A percentile compares a stretch with the other conserved stretches of the same genome.
These are phyloP conservation scores for Vollenhovia emeryi DNA, from an alignment of 1,140 invertebrate species.

Conservation along the genomic window DNA sequence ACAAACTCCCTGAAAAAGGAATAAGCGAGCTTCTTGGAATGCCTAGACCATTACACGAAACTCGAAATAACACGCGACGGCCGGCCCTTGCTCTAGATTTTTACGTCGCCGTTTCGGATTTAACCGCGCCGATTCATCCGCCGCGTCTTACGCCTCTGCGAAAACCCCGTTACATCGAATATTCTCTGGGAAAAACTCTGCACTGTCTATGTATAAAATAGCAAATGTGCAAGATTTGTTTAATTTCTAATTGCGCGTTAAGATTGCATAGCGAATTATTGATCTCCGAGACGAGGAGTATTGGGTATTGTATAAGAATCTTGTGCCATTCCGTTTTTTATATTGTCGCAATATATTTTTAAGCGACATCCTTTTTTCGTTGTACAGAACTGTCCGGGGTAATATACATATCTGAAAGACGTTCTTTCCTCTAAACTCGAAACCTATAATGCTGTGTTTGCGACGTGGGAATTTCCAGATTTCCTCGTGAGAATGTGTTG, in stretches of 20 bases:
- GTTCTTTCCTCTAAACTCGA: constrained; percentile 15
- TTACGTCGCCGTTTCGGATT: constrained; percentile 55
- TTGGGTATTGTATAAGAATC: neutral
- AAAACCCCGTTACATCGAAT: neutral
- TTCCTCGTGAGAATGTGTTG: constrained; percentile 26
- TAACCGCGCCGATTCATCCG: constrained; percentile 2
- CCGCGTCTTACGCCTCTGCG: neutral
- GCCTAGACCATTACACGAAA: constrained; percentile 68
- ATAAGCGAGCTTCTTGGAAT: constrained; percentile 70
- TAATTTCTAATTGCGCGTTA: neutral
- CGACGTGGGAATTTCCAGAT: constrained; percentile 51
- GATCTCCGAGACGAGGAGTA: neutral
- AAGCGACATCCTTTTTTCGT: neutral
- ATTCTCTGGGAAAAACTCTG: too few species aligned
- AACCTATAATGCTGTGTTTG: constrained; percentile 4
- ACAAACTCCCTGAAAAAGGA: constrained; percentile 69
- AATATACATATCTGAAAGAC: neutral
- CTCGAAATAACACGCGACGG: constrained; percentile 64
- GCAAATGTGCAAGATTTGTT: neutral
- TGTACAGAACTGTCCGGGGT: neutral
- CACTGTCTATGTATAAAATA: neutral
- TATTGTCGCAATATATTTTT: constrained; percentile 1
- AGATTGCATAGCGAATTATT: neutral
- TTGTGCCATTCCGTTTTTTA: neutral
- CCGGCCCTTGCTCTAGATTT: constrained; percentile 71